phyloP scores from a whole-genome alignment of 2,888 invertebrate genomes.

The Dasypogon diadema region DNA sequence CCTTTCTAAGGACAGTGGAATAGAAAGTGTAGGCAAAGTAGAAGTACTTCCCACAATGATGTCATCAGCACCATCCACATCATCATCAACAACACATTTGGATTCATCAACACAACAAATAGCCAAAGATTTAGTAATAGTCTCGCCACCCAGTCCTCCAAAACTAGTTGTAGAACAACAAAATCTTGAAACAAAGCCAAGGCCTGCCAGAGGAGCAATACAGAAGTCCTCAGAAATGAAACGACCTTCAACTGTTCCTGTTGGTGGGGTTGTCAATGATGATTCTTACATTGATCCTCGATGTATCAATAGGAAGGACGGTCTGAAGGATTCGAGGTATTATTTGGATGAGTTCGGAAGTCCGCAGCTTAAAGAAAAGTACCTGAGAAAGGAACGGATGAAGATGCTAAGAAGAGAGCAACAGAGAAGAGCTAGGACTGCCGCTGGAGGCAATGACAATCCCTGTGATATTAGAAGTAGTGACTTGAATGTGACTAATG shows the following conservation, averaged over 20 bases:
- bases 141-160: not conserved
- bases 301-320: constrained; percentile 67
- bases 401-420: constrained; percentile 62
- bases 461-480: constrained; percentile 58
- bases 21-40: constrained; percentile 62
- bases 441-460: constrained; percentile 58
- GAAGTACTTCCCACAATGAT: constrained; percentile 51
- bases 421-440: constrained; percentile 54
- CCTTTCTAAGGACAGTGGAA: constrained; percentile 68
- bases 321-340: constrained; percentile 67
- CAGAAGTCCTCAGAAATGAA: not conserved
- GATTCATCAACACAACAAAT: not conserved
- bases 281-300: constrained; percentile 62
- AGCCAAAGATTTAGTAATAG: not conserved
- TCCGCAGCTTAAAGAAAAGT: constrained; percentile 66
- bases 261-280: constrained; percentile 17
- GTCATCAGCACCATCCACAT: constrained; percentile 53
- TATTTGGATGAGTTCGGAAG: constrained; percentile 68
- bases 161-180: not conserved
- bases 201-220: not conserved
- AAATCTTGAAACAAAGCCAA: constrained; percentile 1
- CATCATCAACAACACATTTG: constrained; percentile 54
- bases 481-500: too few species aligned
- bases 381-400: constrained; percentile 61
- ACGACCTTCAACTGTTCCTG: not conserved